phyloP scores from a whole-genome alignment of 37 sponge, comb jelly and placozoan species.

The Theonella swinhoei region DNA sequence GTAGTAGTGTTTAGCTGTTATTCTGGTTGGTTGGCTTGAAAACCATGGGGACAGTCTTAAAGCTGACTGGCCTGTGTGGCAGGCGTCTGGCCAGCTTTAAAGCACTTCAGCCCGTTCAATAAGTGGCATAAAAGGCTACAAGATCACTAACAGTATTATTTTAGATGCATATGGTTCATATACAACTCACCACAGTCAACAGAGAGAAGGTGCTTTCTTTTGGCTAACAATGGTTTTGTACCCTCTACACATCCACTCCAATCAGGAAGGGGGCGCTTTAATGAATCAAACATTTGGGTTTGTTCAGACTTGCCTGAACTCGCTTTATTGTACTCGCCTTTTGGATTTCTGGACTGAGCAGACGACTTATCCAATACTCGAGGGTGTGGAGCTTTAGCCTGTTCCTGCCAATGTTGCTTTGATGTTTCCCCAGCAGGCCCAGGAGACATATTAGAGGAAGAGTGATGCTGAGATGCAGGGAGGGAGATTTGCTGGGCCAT shows the following conservation, averaged over 20 bases:
- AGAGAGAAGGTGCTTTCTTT: constrained; percentile 53
- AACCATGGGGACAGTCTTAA: too few species aligned
- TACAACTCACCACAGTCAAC: constrained; percentile 64
- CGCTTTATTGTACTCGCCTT: neutral
- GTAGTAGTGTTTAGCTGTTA: too few species aligned
- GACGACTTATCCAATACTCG: neutral
- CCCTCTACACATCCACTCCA: constrained; percentile 69
- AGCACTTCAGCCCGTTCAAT: too few species aligned
- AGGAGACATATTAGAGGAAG: neutral
- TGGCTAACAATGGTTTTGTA: constrained; percentile 52
- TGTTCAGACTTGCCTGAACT: neutral
- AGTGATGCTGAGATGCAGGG: constrained; percentile 6
- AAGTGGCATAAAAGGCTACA: too few species aligned
- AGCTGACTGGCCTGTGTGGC: too few species aligned
- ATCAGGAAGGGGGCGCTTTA: constrained; percentile 47
- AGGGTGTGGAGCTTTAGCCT: neutral
- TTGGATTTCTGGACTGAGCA: neutral
- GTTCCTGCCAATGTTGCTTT: neutral
- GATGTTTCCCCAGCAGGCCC: neutral
- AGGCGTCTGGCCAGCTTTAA: too few species aligned
- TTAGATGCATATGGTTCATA: too few species aligned
- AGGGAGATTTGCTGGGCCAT: neutral
- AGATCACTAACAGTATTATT: too few species aligned
- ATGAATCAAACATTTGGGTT: neutral
- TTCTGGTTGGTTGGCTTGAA: too few species aligned